Base-by-base conservation (phyloP, 1,140 invertebrate species). In the Neuroterus valhalla region DNA sequence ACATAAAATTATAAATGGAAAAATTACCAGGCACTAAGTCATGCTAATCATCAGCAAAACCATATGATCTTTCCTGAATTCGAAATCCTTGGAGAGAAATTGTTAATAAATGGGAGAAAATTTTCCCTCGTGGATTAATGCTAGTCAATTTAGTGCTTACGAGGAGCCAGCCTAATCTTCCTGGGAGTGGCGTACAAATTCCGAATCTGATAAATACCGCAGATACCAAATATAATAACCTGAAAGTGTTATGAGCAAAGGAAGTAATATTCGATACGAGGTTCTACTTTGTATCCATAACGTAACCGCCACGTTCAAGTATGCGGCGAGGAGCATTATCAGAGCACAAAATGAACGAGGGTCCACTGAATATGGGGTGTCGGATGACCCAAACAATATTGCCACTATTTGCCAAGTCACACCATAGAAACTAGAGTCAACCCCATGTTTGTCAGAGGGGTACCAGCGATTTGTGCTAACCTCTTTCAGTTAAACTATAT, bases 381-480 rank as follows among this genome's bases (percentile, higher is more conserved):
- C 38, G 66, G 44, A 48, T 73, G 66, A 73, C 72, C 72, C 46
- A 66, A 52, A 68, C 72, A 73, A 73, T 73, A 73, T 68, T 73
- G 66, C 72, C 19, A 73, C 72, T 68, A 55, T 73, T 73, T 73
- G 72, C 66, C 66, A 66, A 73, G 72, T 73, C 72, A 73, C 66
- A 26, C 23, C 23, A 38, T 38, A 12, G 23, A 62, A 26, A 31
- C 52, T 14, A 62, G 19, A 62, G 26, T 62, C 26, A 38, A 62
- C 26, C 55, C 55, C 26, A 15, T 62, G 31, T 62, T 62, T 62
- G 55, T 62, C 55, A 62, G 3, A 62, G 26, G 26, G 26, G 5
- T 31, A 62, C 55, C 15, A n/a, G 31, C n/a, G 23, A 55, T 38
- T 38, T 38, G 4, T 5, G 31, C 12, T 38, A 26, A 4, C n/a